Evolutionary conservation across 2,113 vertebrate species (phyloP), one percentile per base, ranked within the genome.

Genomic region (Eclectus roratus): DNA sequence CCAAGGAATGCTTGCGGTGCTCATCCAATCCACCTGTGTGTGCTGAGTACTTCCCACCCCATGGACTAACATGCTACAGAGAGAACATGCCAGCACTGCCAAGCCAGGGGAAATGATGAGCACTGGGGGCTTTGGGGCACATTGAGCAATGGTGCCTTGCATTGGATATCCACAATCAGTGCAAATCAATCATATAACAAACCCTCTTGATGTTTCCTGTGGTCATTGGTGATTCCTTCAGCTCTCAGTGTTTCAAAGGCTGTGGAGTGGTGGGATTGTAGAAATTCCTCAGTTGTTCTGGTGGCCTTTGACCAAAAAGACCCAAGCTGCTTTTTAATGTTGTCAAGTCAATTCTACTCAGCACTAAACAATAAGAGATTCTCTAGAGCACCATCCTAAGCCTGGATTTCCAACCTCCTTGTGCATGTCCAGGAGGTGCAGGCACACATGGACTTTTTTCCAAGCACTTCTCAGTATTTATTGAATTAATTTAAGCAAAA

Each of bases 391-490:
- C 43, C 29, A 33, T 3, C 25, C n/a, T 24, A 33, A 37, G 28
- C 10, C 39, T 63, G 39, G 47, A 50, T 61, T 73, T 82, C 63
- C 25, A 44, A 10, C 19, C 14, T 80, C 37, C 25, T 8, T 56
- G 47, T 44, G 41, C 0, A 0, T 16, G 14, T 49, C 14, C 1
- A 0, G 31, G 28, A 79, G 60, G 7, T 1, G 0, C 25, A 18
- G 11, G 18, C 44, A 37, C 39, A 39, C 66, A 17, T 19, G 31
- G 73, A n/a, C 66, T 64, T 9, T 50, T 56, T 85, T 35, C 70
- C 50, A 19, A 77, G 25, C 16, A 17, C 14, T 46, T 87, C 55
- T 46, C 35, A 19, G 10, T 46, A 28, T 82, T 83, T 74, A 50
- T n/a, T 53, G 78, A 68, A 58, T 58, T 73, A 47, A 56, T 47